phyloP scores from a whole-genome alignment of 2,888 invertebrate species.

The Athetis lepigone region DNA sequence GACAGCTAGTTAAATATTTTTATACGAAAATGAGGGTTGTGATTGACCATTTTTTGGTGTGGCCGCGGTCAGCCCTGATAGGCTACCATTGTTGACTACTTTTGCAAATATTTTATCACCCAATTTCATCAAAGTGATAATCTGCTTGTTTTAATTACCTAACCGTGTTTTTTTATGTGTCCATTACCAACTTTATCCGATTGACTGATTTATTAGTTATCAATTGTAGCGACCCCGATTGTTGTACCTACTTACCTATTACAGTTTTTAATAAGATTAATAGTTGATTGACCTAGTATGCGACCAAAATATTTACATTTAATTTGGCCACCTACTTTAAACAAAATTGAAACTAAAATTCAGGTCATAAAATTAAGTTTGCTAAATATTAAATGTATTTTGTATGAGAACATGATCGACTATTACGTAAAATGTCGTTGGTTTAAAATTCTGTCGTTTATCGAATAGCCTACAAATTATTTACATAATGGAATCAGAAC shows the following conservation, averaged over 20 bases:
- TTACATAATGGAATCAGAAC: background rate
- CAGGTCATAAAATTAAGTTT: too few relatives aligned
- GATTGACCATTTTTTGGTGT: too few relatives aligned
- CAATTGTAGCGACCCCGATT: background rate
- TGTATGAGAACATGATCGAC: too few relatives aligned
- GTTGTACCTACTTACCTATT: background rate
- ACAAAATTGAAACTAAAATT: too few relatives aligned
- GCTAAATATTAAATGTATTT: too few relatives aligned
- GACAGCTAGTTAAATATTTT: too few relatives aligned
- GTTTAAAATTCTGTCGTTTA: background rate
- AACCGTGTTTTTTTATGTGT: slow-evolving; percentile 29
- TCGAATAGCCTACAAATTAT: too few relatives aligned
- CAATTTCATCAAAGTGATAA: slow-evolving; percentile 32
- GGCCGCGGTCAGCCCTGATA: background rate
- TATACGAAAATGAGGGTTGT: too few relatives aligned
- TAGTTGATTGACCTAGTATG: background rate
- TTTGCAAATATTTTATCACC: slow-evolving; percentile 27
- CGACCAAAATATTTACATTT: background rate
- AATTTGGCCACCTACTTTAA: too few relatives aligned
- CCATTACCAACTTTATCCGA: slow-evolving; percentile 17
- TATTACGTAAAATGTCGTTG: background rate
- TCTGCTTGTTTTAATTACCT: slow-evolving; percentile 19
- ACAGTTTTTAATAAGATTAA: background rate
- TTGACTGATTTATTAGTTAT: slow-evolving; percentile 20
- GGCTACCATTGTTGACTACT: background rate